A percentile compares a stretch with the other conserved stretches of the same genome.
Evolutionary conservation across 2,888 invertebrate species (phyloP).

Genomic region (Drosophila phalerata): DNA sequence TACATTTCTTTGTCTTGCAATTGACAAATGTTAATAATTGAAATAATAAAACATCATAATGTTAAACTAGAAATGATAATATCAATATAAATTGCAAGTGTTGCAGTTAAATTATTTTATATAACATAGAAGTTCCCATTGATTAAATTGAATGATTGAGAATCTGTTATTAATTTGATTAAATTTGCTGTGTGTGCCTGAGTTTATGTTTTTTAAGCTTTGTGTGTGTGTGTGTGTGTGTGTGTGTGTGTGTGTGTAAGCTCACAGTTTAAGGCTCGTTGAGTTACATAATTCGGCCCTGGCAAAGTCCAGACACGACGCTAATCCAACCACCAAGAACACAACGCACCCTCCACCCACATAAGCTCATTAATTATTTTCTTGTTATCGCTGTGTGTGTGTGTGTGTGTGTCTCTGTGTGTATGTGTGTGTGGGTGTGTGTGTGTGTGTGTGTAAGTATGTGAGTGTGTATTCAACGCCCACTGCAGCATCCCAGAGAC

Average conservation of each 20-base stretch:
- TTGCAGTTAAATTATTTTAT: background rate
- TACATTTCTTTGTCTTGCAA: too few species aligned
- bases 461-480: conserved; percentile 20
- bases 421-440: too few species aligned
- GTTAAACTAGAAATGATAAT: too few species aligned
- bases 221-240: conserved; percentile 7
- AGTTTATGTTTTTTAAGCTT: background rate
- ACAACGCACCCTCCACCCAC: conserved; percentile 12
- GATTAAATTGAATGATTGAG: background rate
- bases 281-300: conserved; percentile 55
- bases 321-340: conserved; percentile 28
- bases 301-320: conserved; percentile 29
- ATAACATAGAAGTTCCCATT: background rate
- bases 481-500: conserved; percentile 55
- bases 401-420: conserved; percentile 3
- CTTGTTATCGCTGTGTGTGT: conserved; percentile 8
- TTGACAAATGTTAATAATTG: too few species aligned
- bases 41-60: too few species aligned
- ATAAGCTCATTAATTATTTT: conserved; percentile 65
- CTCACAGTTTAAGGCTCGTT: conserved; percentile 8
- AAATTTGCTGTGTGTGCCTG: background rate
- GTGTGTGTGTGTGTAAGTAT: too few species aligned
- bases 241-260: conserved; percentile 1
- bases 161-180: conserved; percentile 12
- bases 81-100: too few species aligned